Base-by-base conservation (phyloP, 2,888 invertebrate genomes). In the Emmelina monodactyla region DNA sequence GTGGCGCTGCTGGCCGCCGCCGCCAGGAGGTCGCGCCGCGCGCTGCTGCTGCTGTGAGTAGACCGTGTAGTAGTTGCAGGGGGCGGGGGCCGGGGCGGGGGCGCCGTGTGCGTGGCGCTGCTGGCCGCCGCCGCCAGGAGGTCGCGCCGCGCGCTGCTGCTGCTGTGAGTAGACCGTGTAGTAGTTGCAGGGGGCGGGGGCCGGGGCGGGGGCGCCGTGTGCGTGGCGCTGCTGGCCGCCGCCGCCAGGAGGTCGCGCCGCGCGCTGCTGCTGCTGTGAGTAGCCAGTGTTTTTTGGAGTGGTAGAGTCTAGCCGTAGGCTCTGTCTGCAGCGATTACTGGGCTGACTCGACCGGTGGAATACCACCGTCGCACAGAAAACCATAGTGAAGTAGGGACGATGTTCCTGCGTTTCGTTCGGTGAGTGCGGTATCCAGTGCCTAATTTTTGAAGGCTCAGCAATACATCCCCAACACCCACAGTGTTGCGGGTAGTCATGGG, bases 171-270 rank as follows among this genome's bases (percentile, higher is more conserved):
- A n/a, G n/a, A n/a, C n/a, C n/a, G n/a, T n/a, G n/a, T n/a, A n/a
- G n/a, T n/a, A n/a, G n/a, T n/a, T n/a, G n/a, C n/a, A n/a, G n/a
- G 94, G 94, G 92, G 93, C 28, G 86, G 90, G 46, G 95, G 94
- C 39, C 92, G 95, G 86, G 90, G 91, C 52, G 85, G 94, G 49
- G 86, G 94, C 43, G 88, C 93, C 14, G 86, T 95, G 33, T 94
- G 94, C 75, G 89, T 95, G 40, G 88, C 95, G 42, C 84, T 95
- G 52, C 83, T 96, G 41, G 91, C 94, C 49, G 96, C 94, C 43
- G 92, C 95, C 43, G 92, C 93, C 12, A 82, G 76, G 15, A 92
- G 94, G 67, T 94, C 92, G 12, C 85, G 94, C 33, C 93, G 94
- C 55, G 92, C 94, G 34, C 84, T 96, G 35, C 90, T 96, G 53